A percentile compares a stretch with the other conserved stretches of the same genome.
phyloP scores from a whole-genome alignment of 2,797 vertebrate genomes.

The Onychomys leucogaster region DNA sequence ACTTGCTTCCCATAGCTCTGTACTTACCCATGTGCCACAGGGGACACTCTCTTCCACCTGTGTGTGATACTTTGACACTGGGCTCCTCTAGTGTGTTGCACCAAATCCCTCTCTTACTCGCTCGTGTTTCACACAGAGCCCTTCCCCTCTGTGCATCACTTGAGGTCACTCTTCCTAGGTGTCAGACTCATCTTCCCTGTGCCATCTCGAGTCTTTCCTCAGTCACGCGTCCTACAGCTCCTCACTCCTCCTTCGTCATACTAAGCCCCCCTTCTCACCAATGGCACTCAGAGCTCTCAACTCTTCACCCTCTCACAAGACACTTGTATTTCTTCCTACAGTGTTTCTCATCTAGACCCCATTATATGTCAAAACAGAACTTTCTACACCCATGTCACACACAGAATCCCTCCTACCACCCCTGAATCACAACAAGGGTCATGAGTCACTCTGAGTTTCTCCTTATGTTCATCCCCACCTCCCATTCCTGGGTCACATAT shows the following conservation, averaged over 20 bases:
- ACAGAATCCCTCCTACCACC: not conserved
- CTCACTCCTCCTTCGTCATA: not conserved
- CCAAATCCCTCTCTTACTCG: not conserved
- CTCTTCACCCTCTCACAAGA: not conserved
- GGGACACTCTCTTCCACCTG: not conserved
- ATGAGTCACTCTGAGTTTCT: not conserved
- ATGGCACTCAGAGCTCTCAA: not conserved
- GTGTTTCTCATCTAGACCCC: not conserved
- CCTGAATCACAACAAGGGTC: not conserved
- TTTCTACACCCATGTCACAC: not conserved
- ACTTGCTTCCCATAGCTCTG: not conserved
- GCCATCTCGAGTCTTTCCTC: too few relatives aligned
- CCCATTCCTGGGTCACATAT: not conserved
- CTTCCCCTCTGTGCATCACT: not conserved
- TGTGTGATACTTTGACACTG: not conserved
- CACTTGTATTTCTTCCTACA: not conserved
- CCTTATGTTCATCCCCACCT: not conserved
- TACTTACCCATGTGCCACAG: too few relatives aligned
- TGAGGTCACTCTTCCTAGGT: not conserved
- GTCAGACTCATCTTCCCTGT: not conserved
- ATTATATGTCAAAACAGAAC: not conserved
- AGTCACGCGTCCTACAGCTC: too few relatives aligned
- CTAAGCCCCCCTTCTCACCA: too few relatives aligned
- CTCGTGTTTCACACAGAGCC: too few relatives aligned
- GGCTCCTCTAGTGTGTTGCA: not conserved